Percentiles rank a stretch among this genome's conserved stretches.
Conservation (phyloP, 2,888 invertebrate species). For the Abrostola triplasia region DNA sequence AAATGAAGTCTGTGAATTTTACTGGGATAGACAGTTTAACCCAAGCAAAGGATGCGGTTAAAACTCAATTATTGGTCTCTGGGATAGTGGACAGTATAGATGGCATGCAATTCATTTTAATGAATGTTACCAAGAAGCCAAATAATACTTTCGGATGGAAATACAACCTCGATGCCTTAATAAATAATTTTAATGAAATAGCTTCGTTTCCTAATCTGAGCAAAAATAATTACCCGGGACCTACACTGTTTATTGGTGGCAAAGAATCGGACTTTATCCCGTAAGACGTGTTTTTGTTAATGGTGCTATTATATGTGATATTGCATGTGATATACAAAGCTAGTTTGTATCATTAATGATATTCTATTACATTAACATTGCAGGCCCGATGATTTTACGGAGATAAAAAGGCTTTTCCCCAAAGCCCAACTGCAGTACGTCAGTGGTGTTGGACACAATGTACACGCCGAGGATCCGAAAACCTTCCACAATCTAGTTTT, state of each 20-base stretch:
- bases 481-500: conserved; percentile 69
- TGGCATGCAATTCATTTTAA: conserved; percentile 64
- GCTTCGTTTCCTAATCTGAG: conserved; percentile 69
- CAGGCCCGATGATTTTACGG: conserved; percentile 46
- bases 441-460: conserved; percentile 73
- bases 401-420: conserved; percentile 68
- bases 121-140: conserved; percentile 66
- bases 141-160: conserved; percentile 70
- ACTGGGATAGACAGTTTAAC: conserved; percentile 83
- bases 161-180: conserved; percentile 67
- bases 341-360: neutral
- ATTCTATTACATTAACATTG: conserved; percentile 4
- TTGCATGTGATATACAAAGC: too few relatives aligned
- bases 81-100: conserved; percentile 56
- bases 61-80: conserved; percentile 58
- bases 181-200: conserved; percentile 61
- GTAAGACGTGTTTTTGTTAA: conserved; percentile 61
- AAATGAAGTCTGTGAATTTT: conserved; percentile 89
- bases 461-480: conserved; percentile 71
- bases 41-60: conserved; percentile 87
- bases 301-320: neutral
- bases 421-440: conserved; percentile 67
- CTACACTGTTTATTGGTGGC: conserved; percentile 75
- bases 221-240: conserved; percentile 65
- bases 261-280: conserved; percentile 71